Evolutionary conservation across 2,113 vertebrate species (phyloP), one percentile per base, ranked within the genome.

Genomic region (Atractosteus spatula): DNA sequence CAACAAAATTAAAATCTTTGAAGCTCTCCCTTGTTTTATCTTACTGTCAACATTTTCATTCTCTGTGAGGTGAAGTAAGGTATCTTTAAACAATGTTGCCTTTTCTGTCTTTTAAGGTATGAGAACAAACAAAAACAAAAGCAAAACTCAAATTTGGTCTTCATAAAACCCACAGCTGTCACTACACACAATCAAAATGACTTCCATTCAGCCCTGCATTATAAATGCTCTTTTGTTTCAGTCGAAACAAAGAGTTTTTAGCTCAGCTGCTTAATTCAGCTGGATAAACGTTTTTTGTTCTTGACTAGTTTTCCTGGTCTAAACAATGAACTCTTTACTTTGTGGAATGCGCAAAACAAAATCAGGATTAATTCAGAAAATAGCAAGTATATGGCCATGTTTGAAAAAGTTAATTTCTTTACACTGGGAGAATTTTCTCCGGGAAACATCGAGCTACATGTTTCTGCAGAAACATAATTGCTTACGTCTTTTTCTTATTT

Each of bases 171-270:
- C 80, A 80, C 89, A 90, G 89, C 84, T 90, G 88, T 79, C 76
- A 69, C 72, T 70, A 74, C 54, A 62, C 81, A 84, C 82, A 87
- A 85, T 88, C 83, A 86, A 83, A 87, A 74, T 76, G 82, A 65
- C 74, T 83, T 73, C 81, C 78, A 79, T 83, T 89, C 84, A 84
- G 80, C 67, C 77, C 78, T 78, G 76, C 74, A 81, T 76, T 81
- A 85, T 85, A 86, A 91, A 84, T 41, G 51, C 55, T 77, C 76
- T 84, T 90, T 91, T 92, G 89, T 90, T 82, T 86, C 29, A 78
- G 76, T 72, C 77, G 79, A 82, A 84, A 85, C 65, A 75, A 78
- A 81, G 44, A 56, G 55, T 65, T 76, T 51, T 62, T 43, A 69
- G 66, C 44, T 68, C n/a, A 41, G 57, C 83, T 78, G 86, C 17